phyloP scores from a whole-genome alignment of 2,797 vertebrate species.

The Agapornis canus region DNA sequence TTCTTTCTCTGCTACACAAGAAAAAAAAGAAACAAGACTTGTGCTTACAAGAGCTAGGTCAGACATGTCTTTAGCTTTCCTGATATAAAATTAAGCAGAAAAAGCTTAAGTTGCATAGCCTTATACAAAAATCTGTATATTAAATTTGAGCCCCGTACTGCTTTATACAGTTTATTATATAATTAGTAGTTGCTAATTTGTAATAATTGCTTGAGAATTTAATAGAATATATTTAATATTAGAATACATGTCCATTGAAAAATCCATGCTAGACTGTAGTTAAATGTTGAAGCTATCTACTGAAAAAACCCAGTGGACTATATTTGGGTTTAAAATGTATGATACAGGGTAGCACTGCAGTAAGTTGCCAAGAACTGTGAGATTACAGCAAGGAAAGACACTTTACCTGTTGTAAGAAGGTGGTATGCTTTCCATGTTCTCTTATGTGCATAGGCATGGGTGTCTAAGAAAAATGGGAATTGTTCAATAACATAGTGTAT shows the following conservation, averaged over 20 bases:
- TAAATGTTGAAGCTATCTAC: neutral
- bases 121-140: neutral
- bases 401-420: constrained; percentile 83
- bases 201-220: neutral
- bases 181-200: neutral
- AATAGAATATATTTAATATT: neutral
- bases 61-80: neutral
- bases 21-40: neutral
- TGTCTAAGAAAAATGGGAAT: constrained; percentile 74
- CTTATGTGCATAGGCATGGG: constrained; percentile 80
- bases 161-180: neutral
- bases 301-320: neutral
- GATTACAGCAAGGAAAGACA: neutral
- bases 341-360: neutral
- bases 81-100: neutral
- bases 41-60: neutral
- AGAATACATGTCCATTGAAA: neutral
- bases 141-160: neutral
- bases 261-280: neutral
- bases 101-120: neutral
- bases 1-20: constrained; percentile 77
- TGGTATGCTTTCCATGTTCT: constrained; percentile 87
- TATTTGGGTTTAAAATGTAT: neutral
- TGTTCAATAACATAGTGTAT: neutral
- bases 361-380: neutral